Conservation (phyloP, 2,888 invertebrate species). For the Drosophila kuntzei region DNA sequence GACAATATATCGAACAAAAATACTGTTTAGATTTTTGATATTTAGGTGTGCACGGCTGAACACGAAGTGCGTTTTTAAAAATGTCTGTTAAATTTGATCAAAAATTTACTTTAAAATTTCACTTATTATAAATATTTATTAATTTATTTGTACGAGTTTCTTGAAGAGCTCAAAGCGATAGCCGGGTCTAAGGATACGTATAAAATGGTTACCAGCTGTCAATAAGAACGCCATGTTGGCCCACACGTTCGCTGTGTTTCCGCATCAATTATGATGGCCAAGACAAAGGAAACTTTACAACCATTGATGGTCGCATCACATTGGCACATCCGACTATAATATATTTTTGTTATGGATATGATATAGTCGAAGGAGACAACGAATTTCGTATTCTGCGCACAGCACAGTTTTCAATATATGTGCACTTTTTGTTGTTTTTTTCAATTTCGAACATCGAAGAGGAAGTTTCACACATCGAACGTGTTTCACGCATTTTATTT, state of each 20-base stretch:
- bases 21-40: too few species aligned
- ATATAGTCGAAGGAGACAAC: slow-evolving; percentile 17
- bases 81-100: too few species aligned
- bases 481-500: slow-evolving; percentile 72
- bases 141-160: too few species aligned
- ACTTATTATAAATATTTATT: too few species aligned
- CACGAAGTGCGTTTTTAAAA: too few species aligned
- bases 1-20: too few species aligned
- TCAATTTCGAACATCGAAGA: slow-evolving; percentile 62
- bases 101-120: too few species aligned
- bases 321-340: slow-evolving; percentile 48
- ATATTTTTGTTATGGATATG: slow-evolving; percentile 36
- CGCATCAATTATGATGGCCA: slow-evolving; percentile 8
- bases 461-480: slow-evolving; percentile 34
- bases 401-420: slow-evolving; percentile 67
- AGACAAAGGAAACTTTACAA: slow-evolving; percentile 53
- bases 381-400: slow-evolving; percentile 70
- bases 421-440: slow-evolving; percentile 53
- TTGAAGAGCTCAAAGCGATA: background rate
- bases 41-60: too few species aligned
- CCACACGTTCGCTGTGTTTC: background rate
- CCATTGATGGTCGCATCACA: slow-evolving; percentile 34
- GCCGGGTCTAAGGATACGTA: background rate
- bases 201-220: background rate
- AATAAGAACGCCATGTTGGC: slow-evolving; percentile 22